Evolutionary conservation across 2,888 invertebrate genomes (phyloP), one percentile per base, ranked within the genome.

Genomic region (Apamea sordens): DNA sequence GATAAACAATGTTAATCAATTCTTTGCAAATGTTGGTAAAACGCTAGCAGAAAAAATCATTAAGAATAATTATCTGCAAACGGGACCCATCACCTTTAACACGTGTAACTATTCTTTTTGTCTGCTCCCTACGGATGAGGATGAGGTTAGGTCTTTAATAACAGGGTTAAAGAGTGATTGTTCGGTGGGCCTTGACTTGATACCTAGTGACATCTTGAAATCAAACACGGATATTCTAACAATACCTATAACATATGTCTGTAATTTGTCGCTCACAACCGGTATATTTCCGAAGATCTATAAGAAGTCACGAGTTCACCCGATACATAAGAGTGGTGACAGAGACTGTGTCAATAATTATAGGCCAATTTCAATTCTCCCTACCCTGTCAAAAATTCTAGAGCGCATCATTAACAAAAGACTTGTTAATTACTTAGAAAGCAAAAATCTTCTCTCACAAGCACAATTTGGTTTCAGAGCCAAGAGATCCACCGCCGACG

Each of bases 321-420:
- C 61, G 32, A 76, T 76, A 69, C 69, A 76, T 65, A 72, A 71
- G 44, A 65, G 10, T 56, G 65, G 71, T 21, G 76, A 71, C 53
- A 77, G 65, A 71, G 56, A 53, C 65, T 72, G 65, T 65, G 65
- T 77, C 28, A 44, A 65, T 72, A 76, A 36, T 36, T 36, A 36
- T 36, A 5, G 36, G 36, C 36, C 0, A 36, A 36, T 36, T 36
- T 36, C 5, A 36, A 36, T 36, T 36, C 36, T 36, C 36, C 36
- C 36, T 36, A 36, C 36, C 36, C 36, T 36, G 5, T 36, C 36
- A 36, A 36, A 36, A 36, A 36, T 0, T 36, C 5, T 36, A 36
- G 5, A 36, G 36, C 36, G 36, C 36, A 36, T 36, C 36, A 36
- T 5, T 36, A 36, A 36, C 5, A 36, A 36, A 36, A 36, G 36